Conservation (phyloP, 37 sponge, comb jelly and placozoan species). For the Dysidea cf. avara region DNA sequence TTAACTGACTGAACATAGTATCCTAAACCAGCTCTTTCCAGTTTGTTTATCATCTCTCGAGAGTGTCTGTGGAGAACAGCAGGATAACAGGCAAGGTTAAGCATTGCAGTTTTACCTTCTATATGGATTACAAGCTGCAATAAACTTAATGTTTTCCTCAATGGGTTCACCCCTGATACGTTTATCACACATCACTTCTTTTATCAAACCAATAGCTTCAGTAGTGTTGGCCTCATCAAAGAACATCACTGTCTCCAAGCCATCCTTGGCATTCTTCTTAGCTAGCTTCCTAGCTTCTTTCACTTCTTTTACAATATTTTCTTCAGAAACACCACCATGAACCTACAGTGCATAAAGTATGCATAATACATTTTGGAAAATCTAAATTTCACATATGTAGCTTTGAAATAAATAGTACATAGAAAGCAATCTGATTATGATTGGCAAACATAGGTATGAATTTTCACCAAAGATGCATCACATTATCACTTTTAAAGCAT, state of each 20-base stretch:
- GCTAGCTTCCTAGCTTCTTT: conserved; percentile 62
- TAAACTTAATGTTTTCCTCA: conserved; percentile 75
- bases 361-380: no score
- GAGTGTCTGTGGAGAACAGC: conserved; percentile 60
- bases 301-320: conserved; percentile 48
- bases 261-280: conserved; percentile 21
- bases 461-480: no score
- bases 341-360: conserved; percentile 56
- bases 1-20: conserved; percentile 29
- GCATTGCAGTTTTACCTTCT: conserved; percentile 68
- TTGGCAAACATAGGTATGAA: no score
- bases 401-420: no score
- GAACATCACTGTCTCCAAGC: conserved; percentile 84
- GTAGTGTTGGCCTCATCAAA: conserved; percentile 99
- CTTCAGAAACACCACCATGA: conserved; percentile 84
- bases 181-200: no score
- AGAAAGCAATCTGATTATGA: no score
- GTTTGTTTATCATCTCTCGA: conserved; percentile 62
- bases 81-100: no score
- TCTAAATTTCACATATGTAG: no score
- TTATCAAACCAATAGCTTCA: conserved; percentile 90
- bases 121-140: conserved; percentile 98
- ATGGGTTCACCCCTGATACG: conserved; percentile 75
- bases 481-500: no score
- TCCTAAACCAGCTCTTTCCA: conserved; percentile 77